A percentile compares a stretch with the other conserved stretches of the same genome.
phyloP scores from a whole-genome alignment of 2,113 vertebrate species.

The Butorides virescens region DNA sequence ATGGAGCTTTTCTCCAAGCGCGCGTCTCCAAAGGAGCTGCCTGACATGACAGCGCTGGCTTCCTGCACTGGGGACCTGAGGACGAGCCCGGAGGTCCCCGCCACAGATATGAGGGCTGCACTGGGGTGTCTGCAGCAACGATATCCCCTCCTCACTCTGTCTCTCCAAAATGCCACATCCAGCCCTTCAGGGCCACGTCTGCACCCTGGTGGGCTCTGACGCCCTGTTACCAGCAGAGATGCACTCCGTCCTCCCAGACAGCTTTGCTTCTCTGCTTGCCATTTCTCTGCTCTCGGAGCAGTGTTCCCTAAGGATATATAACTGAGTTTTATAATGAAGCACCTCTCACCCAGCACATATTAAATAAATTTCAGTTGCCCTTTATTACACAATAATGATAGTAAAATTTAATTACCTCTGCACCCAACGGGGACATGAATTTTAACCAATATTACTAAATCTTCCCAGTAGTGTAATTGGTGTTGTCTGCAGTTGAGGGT shows the following conservation, averaged over 20 bases:
- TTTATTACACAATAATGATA: constrained; percentile 51
- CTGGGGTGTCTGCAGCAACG: neutral
- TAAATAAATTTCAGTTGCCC: constrained; percentile 50
- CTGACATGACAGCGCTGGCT: neutral
- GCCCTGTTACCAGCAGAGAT: fast-evolving
- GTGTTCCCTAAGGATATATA: constrained; percentile 17
- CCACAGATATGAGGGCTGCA: neutral
- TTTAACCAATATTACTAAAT: constrained; percentile 21
- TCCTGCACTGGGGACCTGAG: neutral
- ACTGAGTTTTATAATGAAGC: constrained; percentile 25
- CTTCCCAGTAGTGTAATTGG: neutral
- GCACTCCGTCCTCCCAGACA: neutral
- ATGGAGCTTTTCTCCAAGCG: neutral
- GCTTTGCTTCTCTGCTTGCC: neutral
- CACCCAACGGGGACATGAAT: constrained; percentile 36
- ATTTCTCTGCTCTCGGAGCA: neutral
- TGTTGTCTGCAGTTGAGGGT: neutral
- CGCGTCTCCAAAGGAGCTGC: neutral
- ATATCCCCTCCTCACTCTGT: neutral
- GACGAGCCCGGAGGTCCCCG: fast-evolving
- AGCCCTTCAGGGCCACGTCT: neutral
- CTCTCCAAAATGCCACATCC: neutral
- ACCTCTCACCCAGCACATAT: constrained; percentile 46
- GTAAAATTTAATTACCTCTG: constrained; percentile 57
- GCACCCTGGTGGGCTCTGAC: neutral